Percentiles rank a stretch among this genome's conserved stretches.
phyloP scores from a whole-genome alignment of 2,113 vertebrate species.

The Ardeotis arabs region DNA sequence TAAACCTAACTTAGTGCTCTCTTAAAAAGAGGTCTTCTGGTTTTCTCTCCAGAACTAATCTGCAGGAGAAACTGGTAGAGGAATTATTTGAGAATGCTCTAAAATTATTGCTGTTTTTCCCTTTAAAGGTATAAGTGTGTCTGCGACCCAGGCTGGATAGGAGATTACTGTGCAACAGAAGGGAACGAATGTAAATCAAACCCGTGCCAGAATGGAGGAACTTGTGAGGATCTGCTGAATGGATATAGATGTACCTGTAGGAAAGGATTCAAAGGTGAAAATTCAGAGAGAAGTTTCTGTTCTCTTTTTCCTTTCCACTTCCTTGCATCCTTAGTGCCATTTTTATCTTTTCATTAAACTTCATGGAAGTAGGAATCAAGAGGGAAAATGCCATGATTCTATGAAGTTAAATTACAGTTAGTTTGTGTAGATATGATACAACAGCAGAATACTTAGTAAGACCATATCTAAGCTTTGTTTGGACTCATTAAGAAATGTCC shows the following conservation, averaged over 20 bases:
- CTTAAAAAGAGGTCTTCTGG: not conserved
- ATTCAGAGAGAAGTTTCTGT: not conserved
- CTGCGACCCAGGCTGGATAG: conserved; percentile 87
- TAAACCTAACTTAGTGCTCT: not conserved
- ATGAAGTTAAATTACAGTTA: not conserved
- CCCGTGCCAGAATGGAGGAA: conserved; percentile 87
- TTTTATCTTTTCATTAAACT: not conserved
- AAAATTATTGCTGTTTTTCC: conserved; percentile 13
- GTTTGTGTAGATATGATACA: not conserved
- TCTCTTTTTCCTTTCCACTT: not conserved
- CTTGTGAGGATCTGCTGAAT: conserved; percentile 84
- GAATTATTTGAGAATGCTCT: not conserved
- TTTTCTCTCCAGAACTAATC: not conserved
- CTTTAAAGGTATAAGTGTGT: conserved; percentile 84
- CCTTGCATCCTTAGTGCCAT: not conserved
- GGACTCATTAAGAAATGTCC: not conserved
- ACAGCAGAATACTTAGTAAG: not conserved
- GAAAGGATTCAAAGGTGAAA: conserved; percentile 87
- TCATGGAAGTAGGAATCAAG: not conserved
- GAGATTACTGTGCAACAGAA: conserved; percentile 86
- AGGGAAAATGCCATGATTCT: not conserved
- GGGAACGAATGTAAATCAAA: conserved; percentile 87
- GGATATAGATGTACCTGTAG: conserved; percentile 86
- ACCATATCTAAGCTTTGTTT: not conserved
- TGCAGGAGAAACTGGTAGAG: not conserved